phyloP scores from a whole-genome alignment of 2,888 invertebrate species.

The Syrphus vitripennis region DNA sequence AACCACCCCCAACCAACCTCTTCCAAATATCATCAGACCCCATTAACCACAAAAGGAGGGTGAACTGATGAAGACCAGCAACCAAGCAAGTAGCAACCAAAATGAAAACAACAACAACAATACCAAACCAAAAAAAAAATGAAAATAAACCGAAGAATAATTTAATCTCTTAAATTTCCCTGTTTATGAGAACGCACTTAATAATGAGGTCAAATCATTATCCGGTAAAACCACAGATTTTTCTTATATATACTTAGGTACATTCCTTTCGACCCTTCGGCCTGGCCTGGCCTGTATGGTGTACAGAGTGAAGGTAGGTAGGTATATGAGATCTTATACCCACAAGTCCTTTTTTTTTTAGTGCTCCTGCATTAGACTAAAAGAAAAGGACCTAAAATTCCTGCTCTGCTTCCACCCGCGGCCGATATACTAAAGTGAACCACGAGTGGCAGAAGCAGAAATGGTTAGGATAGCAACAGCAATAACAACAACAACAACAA shows the following conservation, averaged over 20 bases:
- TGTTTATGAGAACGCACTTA: conserved; percentile 70
- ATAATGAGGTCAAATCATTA: conserved; percentile 72
- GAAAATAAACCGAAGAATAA: conserved; percentile 39
- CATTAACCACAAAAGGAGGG: conserved; percentile 25
- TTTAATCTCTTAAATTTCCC: conserved; percentile 66
- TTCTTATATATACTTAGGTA: no score
- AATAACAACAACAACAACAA: background rate
- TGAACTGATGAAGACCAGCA: background rate
- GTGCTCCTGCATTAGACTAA: background rate
- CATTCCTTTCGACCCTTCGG: background rate
- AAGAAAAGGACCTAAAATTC: conserved; percentile 47
- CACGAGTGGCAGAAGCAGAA: conserved; percentile 21
- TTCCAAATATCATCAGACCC: background rate
- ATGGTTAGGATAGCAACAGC: background rate
- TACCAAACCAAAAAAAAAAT: background rate
- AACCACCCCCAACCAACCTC: background rate
- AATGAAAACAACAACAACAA: background rate
- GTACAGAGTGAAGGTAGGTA: background rate
- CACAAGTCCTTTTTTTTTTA: conserved; percentile 23
- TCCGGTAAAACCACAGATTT: conserved; percentile 61
- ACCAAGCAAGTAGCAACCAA: no score
- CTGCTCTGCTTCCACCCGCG: conserved; percentile 33
- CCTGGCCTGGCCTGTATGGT: background rate
- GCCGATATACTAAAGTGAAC: conserved; percentile 21
- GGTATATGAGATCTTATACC: conserved; percentile 11